Evolutionary conservation across 2,888 invertebrate species (phyloP).

Genomic region (Allophyes oxyacanthae): DNA sequence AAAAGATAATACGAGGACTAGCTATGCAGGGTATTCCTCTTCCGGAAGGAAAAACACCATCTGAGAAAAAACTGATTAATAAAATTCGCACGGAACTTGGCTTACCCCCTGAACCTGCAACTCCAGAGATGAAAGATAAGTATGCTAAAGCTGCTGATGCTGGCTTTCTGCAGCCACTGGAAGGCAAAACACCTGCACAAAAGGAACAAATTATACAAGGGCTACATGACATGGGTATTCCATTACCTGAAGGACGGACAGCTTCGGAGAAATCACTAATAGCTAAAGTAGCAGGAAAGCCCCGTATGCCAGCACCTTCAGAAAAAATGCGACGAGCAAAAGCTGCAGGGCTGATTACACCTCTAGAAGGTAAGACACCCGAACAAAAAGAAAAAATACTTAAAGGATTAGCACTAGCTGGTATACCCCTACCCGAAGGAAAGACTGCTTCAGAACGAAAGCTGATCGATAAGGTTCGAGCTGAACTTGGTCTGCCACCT

Average conservation of each 20-base stretch:
- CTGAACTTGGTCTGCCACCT: no score
- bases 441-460: no score
- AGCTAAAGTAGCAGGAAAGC: no score
- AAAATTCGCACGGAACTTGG: constrained; percentile 7
- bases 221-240: constrained; percentile 33
- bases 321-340: no score
- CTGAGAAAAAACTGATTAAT: constrained; percentile 51
- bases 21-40: constrained; percentile 50
- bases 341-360: no score
- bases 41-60: constrained; percentile 56
- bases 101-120: constrained; percentile 37
- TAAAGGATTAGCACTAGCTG: no score
- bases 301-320: no score
- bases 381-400: no score
- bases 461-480: no score
- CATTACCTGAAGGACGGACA: constrained; percentile 55
- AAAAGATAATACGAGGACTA: constrained; percentile 50
- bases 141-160: constrained; percentile 45
- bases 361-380: no score
- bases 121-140: constrained; percentile 46
- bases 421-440: no score
- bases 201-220: constrained; percentile 56
- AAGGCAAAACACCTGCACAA: constrained; percentile 59
- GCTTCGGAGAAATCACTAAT: constrained; percentile 50
- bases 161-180: constrained; percentile 37